Percentiles rank a stretch among this genome's conserved stretches.
phyloP scores from a whole-genome alignment of 2,113 vertebrate genomes.

The Apus apus region DNA sequence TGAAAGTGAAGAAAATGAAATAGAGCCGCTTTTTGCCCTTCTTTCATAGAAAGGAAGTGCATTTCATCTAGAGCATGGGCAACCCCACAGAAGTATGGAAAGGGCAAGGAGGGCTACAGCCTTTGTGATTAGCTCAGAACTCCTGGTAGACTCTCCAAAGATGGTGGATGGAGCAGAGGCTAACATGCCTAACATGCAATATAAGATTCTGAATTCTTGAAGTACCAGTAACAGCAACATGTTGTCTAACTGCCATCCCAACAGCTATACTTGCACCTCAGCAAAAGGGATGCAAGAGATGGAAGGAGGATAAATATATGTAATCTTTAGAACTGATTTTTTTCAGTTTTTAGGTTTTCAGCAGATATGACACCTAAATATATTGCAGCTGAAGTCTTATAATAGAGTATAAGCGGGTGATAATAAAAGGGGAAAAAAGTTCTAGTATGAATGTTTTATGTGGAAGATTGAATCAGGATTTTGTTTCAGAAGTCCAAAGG shows the following conservation, averaged over 20 bases:
- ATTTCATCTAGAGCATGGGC: neutral
- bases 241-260: accelerated
- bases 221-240: neutral
- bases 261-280: neutral
- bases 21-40: neutral
- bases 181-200: neutral
- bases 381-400: neutral
- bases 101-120: neutral
- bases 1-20: neutral
- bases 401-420: neutral
- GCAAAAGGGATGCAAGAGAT: neutral
- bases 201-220: neutral
- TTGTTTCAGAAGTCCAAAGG: slow-evolving; percentile 57
- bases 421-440: neutral
- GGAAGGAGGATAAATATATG: neutral
- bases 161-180: neutral
- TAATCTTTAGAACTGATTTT: neutral
- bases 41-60: neutral
- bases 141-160: neutral
- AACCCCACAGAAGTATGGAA: neutral
- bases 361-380: neutral
- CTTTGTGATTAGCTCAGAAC: neutral
- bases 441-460: neutral
- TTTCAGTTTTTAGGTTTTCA: neutral
- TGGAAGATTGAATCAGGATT: slow-evolving; percentile 27